These are phyloP conservation scores for Salarias fasciatus DNA, from an alignment of 2,797 vertebrate species.

Conservation along the genomic window DNA sequence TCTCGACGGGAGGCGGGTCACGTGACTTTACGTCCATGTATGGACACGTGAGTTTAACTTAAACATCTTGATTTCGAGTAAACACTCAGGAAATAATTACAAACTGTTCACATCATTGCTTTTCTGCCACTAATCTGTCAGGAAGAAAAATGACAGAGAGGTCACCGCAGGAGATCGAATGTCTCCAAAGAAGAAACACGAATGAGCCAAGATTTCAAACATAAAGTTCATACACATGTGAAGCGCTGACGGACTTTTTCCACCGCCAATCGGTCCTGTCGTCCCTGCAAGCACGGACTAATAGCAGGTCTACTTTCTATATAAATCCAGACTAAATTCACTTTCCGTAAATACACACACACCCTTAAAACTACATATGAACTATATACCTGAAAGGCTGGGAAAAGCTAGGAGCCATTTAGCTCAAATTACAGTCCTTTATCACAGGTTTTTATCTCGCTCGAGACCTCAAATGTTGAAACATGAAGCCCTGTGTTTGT, in stretches of 20 bases:
- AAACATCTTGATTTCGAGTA: constrained; percentile 40
- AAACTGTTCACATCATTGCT: constrained; percentile 44
- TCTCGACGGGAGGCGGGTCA: constrained; percentile 42
- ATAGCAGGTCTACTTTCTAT: constrained; percentile 77
- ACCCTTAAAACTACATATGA: constrained; percentile 65
- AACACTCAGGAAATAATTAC: constrained; percentile 40
- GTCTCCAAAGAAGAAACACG: constrained; percentile 29
- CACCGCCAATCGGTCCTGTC: constrained; percentile 42
- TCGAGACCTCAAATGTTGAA: constrained; percentile 55
- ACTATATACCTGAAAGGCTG: constrained; percentile 61
- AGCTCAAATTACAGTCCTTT: constrained; percentile 75
- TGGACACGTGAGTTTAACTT: background rate
- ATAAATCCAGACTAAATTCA: constrained; percentile 78
- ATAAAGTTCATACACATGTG: constrained; percentile 27
- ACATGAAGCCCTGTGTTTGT: constrained; percentile 31
- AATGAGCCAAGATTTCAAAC: constrained; percentile 25
- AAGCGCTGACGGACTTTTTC: constrained; percentile 62
- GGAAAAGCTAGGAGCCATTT: constrained; percentile 64
- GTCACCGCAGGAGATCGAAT: constrained; percentile 51
- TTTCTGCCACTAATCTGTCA: constrained; percentile 25
- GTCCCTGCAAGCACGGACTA: constrained; percentile 64
- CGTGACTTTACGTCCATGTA: constrained; percentile 23
- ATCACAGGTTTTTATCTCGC: constrained; percentile 70
- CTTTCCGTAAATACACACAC: constrained; percentile 72
- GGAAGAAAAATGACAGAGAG: constrained; percentile 68